These are phyloP conservation scores for Aleiodes sp. DNA, from an alignment of 1,140 invertebrate genomes.

Conservation along the genomic window DNA sequence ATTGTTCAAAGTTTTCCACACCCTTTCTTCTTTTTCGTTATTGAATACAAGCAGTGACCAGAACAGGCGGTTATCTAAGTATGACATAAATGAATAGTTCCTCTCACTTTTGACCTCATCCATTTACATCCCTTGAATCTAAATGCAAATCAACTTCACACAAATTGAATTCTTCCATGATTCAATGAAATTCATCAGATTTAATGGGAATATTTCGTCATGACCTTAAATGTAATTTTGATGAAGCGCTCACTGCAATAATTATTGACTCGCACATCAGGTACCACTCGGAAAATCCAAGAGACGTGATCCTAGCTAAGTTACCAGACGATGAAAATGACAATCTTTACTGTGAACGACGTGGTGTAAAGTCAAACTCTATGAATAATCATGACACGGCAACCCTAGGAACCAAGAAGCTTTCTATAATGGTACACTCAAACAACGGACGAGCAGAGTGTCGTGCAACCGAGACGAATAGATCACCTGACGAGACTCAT, in stretches of 20 bases:
- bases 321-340: constrained; percentile 29
- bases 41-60: too few species aligned
- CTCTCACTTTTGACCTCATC: too few species aligned
- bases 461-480: constrained; percentile 23
- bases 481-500: constrained; percentile 23
- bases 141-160: too few species aligned
- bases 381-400: constrained; percentile 1
- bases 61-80: too few species aligned
- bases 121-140: too few species aligned
- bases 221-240: background rate
- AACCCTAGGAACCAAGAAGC: constrained; percentile 14
- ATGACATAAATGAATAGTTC: too few species aligned
- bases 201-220: background rate
- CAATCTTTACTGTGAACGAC: constrained; percentile 13
- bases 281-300: constrained; percentile 17
- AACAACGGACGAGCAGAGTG: constrained; percentile 29
- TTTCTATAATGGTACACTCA: constrained; percentile 29
- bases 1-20: too few species aligned
- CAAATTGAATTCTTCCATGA: too few species aligned
- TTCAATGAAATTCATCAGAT: background rate
- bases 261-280: constrained; percentile 1
- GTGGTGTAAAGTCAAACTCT: background rate
- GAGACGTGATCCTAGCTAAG: background rate
- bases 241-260: background rate
- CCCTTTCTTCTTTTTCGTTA: too few species aligned